These are phyloP conservation scores for Neogobius melanostomus DNA, from an alignment of 2,113 vertebrate species.

Conservation along the genomic window DNA sequence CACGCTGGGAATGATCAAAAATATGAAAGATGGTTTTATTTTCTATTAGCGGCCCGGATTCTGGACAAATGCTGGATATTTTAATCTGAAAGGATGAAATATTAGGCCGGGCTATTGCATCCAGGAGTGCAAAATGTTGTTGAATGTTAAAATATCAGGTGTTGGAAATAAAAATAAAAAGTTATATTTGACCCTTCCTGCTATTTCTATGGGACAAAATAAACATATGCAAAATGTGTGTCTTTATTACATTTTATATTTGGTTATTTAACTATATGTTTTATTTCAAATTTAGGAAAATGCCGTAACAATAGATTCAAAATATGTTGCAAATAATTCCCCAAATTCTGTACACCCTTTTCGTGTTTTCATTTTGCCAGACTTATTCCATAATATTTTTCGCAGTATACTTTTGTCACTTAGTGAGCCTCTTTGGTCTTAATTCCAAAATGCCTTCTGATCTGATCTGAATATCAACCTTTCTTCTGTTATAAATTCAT, in stretches of 20 bases:
- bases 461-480: no score
- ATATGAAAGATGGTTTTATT: constrained; percentile 47
- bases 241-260: not conserved
- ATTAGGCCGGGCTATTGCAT: not conserved
- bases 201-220: not conserved
- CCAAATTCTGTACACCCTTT: no score
- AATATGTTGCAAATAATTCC: no score
- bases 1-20: constrained; percentile 69
- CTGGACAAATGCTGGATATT: not conserved
- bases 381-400: no score
- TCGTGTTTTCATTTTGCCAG: no score
- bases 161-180: no score
- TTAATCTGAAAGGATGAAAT: constrained; percentile 7
- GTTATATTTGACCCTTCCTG: no score
- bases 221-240: not conserved
- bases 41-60: constrained; percentile 7
- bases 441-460: no score
- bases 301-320: not conserved
- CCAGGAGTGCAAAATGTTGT: not conserved
- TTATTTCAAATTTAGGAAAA: not conserved
- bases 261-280: not conserved
- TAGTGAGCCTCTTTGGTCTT: no score
- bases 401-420: no score
- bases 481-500: no score
- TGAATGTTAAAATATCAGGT: not conserved